These are phyloP conservation scores for Spatulosminthurus flaviceps DNA, from an alignment of 2,888 invertebrate genomes.

Conservation along the genomic window DNA sequence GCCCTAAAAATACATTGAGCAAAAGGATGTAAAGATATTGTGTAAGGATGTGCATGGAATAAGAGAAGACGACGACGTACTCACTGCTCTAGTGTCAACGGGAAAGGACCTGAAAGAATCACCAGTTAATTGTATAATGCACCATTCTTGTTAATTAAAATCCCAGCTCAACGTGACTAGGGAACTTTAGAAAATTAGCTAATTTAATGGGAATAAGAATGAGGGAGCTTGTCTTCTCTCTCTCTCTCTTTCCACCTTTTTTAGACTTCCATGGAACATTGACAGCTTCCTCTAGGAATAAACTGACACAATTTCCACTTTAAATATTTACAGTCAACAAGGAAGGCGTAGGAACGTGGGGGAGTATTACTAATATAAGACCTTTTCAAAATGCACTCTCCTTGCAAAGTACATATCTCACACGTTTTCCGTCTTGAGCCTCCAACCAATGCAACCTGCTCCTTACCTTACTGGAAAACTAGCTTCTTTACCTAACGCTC, in stretches of 20 bases:
- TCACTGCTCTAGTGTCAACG: background rate
- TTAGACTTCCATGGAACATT: too few relatives aligned
- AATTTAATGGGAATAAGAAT: slow-evolving; percentile 6
- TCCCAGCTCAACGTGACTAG: background rate
- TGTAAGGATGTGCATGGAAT: background rate
- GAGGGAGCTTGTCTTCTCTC: background rate
- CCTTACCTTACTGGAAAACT: too few relatives aligned
- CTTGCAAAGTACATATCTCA: too few relatives aligned
- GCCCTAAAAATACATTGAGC: background rate
- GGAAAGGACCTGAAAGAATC: slow-evolving; percentile 37
- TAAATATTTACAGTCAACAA: background rate
- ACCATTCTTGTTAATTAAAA: slow-evolving; percentile 46
- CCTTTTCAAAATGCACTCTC: too few relatives aligned
- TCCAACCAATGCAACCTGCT: too few relatives aligned
- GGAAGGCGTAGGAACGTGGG: too few relatives aligned
- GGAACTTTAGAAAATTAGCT: slow-evolving; percentile 36
- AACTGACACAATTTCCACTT: background rate
- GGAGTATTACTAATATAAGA: too few relatives aligned
- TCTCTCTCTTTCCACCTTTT: too few relatives aligned
- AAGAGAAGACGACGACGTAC: background rate
- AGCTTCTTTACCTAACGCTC: too few relatives aligned
- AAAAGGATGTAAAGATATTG: background rate
- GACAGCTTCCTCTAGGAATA: too few relatives aligned
- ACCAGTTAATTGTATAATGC: slow-evolving; percentile 43
- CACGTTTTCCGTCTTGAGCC: too few relatives aligned